Evolutionary conservation across 2,888 invertebrate genomes (phyloP).

Genomic region (Callosobruchus maculatus): DNA sequence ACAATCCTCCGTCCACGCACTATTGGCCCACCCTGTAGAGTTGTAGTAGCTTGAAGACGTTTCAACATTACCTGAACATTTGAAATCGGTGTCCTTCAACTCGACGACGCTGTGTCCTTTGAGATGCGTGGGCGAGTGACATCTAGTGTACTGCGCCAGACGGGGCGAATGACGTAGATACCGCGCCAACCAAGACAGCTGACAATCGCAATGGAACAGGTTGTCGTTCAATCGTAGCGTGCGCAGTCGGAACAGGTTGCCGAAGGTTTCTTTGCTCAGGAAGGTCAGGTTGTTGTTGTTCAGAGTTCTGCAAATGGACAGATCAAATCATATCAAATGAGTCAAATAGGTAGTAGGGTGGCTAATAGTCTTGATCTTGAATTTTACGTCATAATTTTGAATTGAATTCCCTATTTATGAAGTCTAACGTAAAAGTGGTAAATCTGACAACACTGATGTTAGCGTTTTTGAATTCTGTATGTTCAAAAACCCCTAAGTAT

Average conservation of each 20-base stretch:
- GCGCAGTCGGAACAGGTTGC: conserved; percentile 76
- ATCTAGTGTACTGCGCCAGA: conserved; percentile 71
- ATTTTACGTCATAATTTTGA: too few species aligned
- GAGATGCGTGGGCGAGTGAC: conserved; percentile 77
- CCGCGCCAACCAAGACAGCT: conserved; percentile 76
- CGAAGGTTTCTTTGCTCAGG: conserved; percentile 82
- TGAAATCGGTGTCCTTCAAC: conserved; percentile 84
- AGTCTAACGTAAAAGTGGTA: too few species aligned
- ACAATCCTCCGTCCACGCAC: too few species aligned
- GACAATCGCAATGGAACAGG: conserved; percentile 89
- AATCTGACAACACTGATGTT: too few species aligned
- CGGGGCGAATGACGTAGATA: conserved; percentile 74
- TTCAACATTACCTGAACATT: conserved; percentile 91
- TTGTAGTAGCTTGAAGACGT: too few species aligned
- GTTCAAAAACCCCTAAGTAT: too few species aligned
- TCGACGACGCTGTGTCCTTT: conserved; percentile 82
- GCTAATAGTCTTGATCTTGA: too few species aligned
- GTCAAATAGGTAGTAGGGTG: too few species aligned
- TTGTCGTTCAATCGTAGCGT: conserved; percentile 89
- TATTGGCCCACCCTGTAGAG: too few species aligned
- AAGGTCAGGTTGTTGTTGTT: conserved; percentile 95
- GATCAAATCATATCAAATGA: too few species aligned
- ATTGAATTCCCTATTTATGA: too few species aligned
- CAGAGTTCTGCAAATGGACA: conserved; percentile 66
- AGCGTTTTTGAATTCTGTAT: too few species aligned